phyloP scores from a whole-genome alignment of 2,113 vertebrate genomes.

The Mastomys natalensis region DNA sequence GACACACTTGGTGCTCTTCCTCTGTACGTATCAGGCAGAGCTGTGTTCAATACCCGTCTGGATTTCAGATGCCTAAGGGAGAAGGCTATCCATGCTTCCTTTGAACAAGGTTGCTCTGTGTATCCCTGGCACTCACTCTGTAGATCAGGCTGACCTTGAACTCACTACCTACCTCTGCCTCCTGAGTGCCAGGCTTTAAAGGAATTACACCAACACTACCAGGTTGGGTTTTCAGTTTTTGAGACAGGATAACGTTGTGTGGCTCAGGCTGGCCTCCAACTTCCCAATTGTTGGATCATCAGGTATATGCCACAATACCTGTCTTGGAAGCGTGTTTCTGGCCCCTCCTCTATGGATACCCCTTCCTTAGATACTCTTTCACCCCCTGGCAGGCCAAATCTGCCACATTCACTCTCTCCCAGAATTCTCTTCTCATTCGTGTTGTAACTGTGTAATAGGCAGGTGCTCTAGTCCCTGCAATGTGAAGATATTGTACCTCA shows the following conservation, averaged over 20 bases:
- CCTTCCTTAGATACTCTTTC: background rate
- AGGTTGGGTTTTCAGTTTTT: background rate
- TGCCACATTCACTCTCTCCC: too few species aligned
- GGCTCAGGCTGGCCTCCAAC: background rate
- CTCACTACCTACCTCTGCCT: background rate
- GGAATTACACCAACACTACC: background rate
- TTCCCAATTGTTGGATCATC: background rate
- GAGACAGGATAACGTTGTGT: background rate
- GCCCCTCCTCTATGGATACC: background rate
- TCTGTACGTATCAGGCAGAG: background rate
- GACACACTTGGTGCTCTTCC: background rate
- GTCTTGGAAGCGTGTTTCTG: background rate
- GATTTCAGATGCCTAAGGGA: background rate
- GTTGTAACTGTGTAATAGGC: background rate
- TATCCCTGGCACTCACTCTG: too few species aligned
- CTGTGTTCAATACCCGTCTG: background rate
- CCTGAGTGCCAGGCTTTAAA: background rate
- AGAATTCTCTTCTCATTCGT: background rate
- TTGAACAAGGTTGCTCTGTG: background rate
- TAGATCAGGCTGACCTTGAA: too few species aligned
- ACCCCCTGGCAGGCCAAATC: too few species aligned
- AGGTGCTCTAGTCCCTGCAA: background rate
- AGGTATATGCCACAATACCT: background rate
- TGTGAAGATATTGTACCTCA: background rate
- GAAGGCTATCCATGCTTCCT: background rate